Base-by-base conservation (phyloP, 53 echinoderm and acorn worm genomes). In the Hippasteria phrygiana region DNA sequence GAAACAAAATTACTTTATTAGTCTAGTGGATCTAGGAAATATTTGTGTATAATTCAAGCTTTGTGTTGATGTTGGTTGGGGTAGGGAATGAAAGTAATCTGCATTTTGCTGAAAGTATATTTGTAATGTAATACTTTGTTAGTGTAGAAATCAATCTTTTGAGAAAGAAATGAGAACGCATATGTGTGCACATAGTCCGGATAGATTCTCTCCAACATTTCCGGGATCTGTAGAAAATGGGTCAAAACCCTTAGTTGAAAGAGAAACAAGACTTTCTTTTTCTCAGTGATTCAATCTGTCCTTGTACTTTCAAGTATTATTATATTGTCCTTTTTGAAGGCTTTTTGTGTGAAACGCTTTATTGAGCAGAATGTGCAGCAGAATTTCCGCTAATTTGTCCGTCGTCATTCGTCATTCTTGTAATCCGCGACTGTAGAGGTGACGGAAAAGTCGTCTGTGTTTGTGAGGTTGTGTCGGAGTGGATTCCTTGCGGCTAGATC, bases 251-350 rank as follows among this genome's bases (percentile, higher is more conserved):
- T 16, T 11, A 34, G 12, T 56, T n/a, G 3, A 18, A 56, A 0
- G 67, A 66, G 67, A 66, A 66, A 66, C 67, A 66, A 66, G 67
- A 66, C 17, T 35, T 34, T 12, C 1, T 66, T 66, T 66, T 0
- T 27, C 10, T 66, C 67, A 66, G 33, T 66, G 67, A 66, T 4
- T 66, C 67, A 66, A 35, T 66, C 14, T 66, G 67, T 29, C 67
- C 67, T 66, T 66, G 67, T 12, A 7, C 59, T 29, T 32, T 36
- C 26, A n/a, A 10, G 3, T 20, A n/a, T 10, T 34, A 35, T 66
- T 35, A 33, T 66, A 14, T 66, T 34, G 67, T 26, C 24, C 59
- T 24, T 59, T 59, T 59, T 20, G 59, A 14, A 66, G 1, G 36
- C 34, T 12, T 34, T 8, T 66, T 34, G 33, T 62, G 62, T 24